Evolutionary conservation across 2,797 vertebrate species (phyloP).

Genomic region (Rhinophrynus dorsalis): DNA sequence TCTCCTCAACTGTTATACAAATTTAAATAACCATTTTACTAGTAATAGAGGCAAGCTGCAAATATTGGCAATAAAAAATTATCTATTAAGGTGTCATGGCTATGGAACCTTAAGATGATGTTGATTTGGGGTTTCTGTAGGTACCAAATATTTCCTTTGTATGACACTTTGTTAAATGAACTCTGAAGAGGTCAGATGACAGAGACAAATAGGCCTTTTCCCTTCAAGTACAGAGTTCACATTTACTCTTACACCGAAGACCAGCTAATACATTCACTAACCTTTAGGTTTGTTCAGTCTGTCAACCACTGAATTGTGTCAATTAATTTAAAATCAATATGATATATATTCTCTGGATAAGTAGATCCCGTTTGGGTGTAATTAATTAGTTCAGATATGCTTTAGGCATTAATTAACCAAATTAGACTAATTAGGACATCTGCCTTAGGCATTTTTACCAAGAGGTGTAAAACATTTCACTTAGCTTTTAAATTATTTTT

Average conservation of each 20-base stretch:
- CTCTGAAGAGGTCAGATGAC: slow-evolving; percentile 54
- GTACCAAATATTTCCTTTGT: slow-evolving; percentile 8
- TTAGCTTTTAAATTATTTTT: slow-evolving; percentile 55
- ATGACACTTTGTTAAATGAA: slow-evolving; percentile 54
- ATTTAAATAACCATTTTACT: no score
- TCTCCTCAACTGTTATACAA: no score
- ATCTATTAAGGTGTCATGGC: no score
- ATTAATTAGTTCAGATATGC: slow-evolving; percentile 58
- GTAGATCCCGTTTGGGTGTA: slow-evolving; percentile 36
- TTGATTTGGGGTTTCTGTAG: slow-evolving; percentile 40
- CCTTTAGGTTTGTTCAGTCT: slow-evolving; percentile 31
- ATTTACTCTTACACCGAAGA: no score
- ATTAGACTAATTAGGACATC: slow-evolving; percentile 54
- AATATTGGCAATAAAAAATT: no score
- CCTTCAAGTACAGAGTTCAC: slow-evolving; percentile 21
- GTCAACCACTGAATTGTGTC: slow-evolving; percentile 40
- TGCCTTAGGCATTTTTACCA: slow-evolving; percentile 56
- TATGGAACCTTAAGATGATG: no score
- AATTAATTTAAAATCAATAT: slow-evolving; percentile 59
- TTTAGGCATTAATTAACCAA: slow-evolving; percentile 58
- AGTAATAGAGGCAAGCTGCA: no score
- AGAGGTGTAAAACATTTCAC: slow-evolving; percentile 54
- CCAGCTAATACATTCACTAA: no score
- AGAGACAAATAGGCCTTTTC: slow-evolving; percentile 51
- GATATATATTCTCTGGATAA: slow-evolving; percentile 51